phyloP scores from a whole-genome alignment of 2,888 invertebrate species.

The Orthosia cruda region DNA sequence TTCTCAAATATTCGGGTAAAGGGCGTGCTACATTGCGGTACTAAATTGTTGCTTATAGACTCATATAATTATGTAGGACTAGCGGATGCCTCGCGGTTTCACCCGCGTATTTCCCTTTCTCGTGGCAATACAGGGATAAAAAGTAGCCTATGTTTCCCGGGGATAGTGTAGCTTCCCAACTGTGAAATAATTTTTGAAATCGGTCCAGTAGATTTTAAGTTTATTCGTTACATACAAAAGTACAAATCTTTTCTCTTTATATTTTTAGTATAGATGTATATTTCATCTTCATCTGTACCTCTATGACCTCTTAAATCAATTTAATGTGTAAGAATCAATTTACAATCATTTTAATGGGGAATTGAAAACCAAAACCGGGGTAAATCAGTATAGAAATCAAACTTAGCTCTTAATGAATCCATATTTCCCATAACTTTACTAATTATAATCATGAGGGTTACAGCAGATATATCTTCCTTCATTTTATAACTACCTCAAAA shows the following conservation, averaged over 20 bases:
- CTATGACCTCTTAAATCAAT: no score
- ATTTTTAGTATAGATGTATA: not conserved
- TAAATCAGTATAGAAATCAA: not conserved
- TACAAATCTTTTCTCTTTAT: no score
- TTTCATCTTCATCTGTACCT: not conserved
- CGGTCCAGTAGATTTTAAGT: no score
- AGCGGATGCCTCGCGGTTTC: no score
- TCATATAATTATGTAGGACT: not conserved
- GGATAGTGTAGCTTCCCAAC: no score
- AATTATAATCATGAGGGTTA: not conserved
- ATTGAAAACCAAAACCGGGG: not conserved
- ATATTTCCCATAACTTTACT: not conserved
- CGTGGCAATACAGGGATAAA: no score
- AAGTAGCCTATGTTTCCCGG: no score
- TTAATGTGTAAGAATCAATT: not conserved
- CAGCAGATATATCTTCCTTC: not conserved
- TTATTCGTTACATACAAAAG: no score
- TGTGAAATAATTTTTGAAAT: no score
- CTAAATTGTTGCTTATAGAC: not conserved
- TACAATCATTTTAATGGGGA: no score
- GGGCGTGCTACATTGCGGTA: not conserved
- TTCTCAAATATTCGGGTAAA: not conserved
- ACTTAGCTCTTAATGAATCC: not conserved
- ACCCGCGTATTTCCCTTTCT: no score
- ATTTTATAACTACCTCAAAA: not conserved